Percentiles rank a stretch among this genome's conserved stretches.
Evolutionary conservation across 2,113 vertebrate species (phyloP).

Genomic region (Chlorocebus sabaeus): DNA sequence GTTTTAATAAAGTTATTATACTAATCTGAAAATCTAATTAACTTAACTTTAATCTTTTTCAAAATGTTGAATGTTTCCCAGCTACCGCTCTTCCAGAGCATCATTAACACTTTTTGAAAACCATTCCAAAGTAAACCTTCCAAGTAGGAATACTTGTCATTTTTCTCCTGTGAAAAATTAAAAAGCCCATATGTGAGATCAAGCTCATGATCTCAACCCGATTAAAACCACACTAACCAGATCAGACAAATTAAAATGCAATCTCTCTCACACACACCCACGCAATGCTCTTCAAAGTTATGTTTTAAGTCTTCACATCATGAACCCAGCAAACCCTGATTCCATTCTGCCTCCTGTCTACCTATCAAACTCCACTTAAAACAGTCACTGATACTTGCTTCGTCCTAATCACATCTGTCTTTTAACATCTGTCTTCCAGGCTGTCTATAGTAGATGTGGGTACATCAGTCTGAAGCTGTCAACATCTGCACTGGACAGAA

Average conservation of each 20-base stretch:
- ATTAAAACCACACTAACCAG: constrained; percentile 50
- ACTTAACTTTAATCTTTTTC: constrained; percentile 29
- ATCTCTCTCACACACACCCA: constrained; percentile 24
- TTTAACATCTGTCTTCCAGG: constrained; percentile 22
- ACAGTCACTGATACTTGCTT: constrained; percentile 28
- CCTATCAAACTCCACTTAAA: background rate
- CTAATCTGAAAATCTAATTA: constrained; percentile 57
- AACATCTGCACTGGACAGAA: constrained; percentile 49
- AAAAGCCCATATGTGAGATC: constrained; percentile 17
- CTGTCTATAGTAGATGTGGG: background rate
- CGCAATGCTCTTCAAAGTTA: constrained; percentile 7
- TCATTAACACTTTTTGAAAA: constrained; percentile 45
- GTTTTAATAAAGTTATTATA: constrained; percentile 45
- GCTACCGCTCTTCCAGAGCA: constrained; percentile 14
- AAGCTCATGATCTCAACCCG: constrained; percentile 26
- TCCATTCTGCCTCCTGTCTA: background rate
- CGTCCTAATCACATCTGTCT: constrained; percentile 38
- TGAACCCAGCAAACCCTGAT: constrained; percentile 23
- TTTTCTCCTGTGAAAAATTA: constrained; percentile 47
- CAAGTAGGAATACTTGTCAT: constrained; percentile 18
- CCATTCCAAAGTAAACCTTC: background rate
- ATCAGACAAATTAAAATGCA: constrained; percentile 48
- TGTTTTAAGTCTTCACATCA: constrained; percentile 31
- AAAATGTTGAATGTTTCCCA: constrained; percentile 51
- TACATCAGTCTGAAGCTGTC: constrained; percentile 5